Base-by-base conservation (phyloP, 2,888 invertebrate genomes). In the Perizoma flavofasciatum region DNA sequence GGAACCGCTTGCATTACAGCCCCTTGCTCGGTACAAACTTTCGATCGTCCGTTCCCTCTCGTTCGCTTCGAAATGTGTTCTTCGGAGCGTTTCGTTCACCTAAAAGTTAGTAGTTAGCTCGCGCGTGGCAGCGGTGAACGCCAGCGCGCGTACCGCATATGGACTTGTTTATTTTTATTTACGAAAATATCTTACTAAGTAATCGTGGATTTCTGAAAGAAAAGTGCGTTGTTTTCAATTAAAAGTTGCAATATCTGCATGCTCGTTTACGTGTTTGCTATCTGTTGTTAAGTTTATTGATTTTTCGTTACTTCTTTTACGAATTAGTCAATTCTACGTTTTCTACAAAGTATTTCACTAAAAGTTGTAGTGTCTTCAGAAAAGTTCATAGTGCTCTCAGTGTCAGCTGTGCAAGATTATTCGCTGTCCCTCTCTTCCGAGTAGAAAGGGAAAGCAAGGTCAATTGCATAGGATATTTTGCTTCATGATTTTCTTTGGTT, bases 321-420 rank as follows among this genome's bases (percentile, higher is more conserved):
- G 73, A 75, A 75, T 80, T 79, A 76, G 68, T 67, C 71, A 67
- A 70, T 72, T 74, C 66, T 44, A 70, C 70, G 68, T 79, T 78
- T 74, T 66, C 67, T 69, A 69, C 69, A 74, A 77, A 72, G 75
- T 74, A 67, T 66, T 71, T 77, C 70, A 71, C 75, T 69, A 72
- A 64, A 74, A 75, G 77, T 77, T 75, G 73, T 73, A 77, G 79
- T 82, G 86, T 78, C 78, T 81, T 79, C 79, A 83, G 82, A 83
- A 86, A 87, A 89, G 88, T 90, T 88, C 76, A 79, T 79, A 85
- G 90, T 90, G 89, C 83, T 88, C 88, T 88, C 83, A 88, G 89
- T 90, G 89, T 83, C 83, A 84, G 83, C 83, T 82, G 86, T 87
- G 85, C 80, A 70, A 78, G 76, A 78, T 80, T 70, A 73, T 77